These are phyloP conservation scores for Enteromius paludinosus DNA, from an alignment of 2,797 vertebrate species.

Conservation along the genomic window DNA sequence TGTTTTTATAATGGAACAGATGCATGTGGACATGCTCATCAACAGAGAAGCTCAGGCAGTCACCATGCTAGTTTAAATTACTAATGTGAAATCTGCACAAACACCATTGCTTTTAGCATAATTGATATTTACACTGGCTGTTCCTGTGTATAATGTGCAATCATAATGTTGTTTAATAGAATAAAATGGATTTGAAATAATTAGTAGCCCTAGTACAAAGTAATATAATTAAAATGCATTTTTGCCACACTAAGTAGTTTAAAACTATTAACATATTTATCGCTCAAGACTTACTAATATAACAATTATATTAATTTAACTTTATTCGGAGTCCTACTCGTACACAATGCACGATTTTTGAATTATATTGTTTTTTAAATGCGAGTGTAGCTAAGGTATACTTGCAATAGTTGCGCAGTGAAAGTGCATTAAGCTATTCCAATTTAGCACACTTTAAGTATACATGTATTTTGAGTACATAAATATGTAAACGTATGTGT, in stretches of 20 bases:
- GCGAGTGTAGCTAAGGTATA: neutral
- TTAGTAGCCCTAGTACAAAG: neutral
- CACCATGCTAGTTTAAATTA: neutral
- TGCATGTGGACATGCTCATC: neutral
- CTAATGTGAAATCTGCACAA: slow-evolving; percentile 22
- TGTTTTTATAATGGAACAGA: slow-evolving; percentile 17
- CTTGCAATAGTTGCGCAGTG: neutral
- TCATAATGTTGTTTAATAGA: neutral
- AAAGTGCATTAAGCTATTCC: neutral
- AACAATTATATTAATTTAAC: neutral
- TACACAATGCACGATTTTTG: neutral
- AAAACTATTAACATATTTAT: neutral
- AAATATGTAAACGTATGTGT: neutral
- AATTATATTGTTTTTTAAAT: neutral
- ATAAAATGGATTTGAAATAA: neutral
- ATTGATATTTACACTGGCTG: neutral
- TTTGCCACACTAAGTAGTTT: neutral
- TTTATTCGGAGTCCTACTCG: neutral
- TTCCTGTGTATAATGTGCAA: neutral
- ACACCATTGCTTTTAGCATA: neutral
- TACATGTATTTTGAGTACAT: neutral
- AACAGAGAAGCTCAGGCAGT: neutral
- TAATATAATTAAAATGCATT: neutral
- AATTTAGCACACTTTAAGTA: neutral
- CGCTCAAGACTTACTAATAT: neutral